Conservation (phyloP, 2,113 vertebrate genomes). For the Procavia capensis region DNA sequence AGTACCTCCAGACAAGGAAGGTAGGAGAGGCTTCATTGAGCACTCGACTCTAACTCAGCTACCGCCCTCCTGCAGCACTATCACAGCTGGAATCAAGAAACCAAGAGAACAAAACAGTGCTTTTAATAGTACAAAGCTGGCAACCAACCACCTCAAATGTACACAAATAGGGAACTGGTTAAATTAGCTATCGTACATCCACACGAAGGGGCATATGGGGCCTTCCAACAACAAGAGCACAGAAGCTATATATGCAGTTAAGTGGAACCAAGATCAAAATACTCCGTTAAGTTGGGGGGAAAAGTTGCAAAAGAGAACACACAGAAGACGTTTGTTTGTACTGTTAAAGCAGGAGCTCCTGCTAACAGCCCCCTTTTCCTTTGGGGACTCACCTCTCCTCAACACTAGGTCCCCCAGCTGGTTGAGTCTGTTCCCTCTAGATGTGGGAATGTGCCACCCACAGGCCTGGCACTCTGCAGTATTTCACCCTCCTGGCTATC, state of each 20-base stretch:
- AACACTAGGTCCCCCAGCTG: background rate
- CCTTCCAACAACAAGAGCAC: background rate
- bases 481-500: background rate
- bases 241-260: background rate
- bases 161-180: background rate
- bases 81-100: background rate
- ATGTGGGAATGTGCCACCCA: background rate
- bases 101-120: background rate
- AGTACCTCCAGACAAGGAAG: background rate
- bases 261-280: background rate
- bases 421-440: background rate
- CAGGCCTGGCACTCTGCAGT: background rate
- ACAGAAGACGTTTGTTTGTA: background rate
- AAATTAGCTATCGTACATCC: background rate
- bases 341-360: constrained; percentile 1
- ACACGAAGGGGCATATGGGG: rapidly evolving
- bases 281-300: background rate
- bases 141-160: background rate
- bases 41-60: background rate
- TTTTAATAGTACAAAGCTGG: background rate
- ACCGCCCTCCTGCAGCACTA: background rate
- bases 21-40: background rate
- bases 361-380: background rate
- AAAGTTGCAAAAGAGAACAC: background rate
- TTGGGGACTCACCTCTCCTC: background rate